Base-by-base conservation (phyloP, 2,113 vertebrate genomes). In the Xiphias gladius region DNA sequence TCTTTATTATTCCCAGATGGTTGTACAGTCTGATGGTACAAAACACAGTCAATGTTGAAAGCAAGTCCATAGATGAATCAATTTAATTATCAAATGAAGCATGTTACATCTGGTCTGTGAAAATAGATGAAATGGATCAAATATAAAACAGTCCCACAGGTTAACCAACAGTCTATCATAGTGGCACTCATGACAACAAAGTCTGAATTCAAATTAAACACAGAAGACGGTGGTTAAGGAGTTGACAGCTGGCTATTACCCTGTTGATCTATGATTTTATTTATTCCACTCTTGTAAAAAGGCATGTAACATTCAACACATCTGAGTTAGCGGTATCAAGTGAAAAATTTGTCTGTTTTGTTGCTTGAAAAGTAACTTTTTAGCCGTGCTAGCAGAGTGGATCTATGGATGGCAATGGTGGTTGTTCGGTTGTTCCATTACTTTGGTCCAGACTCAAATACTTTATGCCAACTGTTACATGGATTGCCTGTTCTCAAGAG, bases 1-100 rank as follows among this genome's bases (percentile, higher is more conserved):
- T 75, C 69, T 86, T 83, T 80, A 82, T 86, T 78, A 76, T 79
- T 73, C 68, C 72, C 84, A 86, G 79, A 87, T 82, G 79, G 22
- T 24, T 0, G 2, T 12, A 9, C 26, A 72, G 26, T 59, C 73
- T 41, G n/a, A 48, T 43, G 0, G 22, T 50, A 71, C 32, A 79
- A 83, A 84, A 78, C 55, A 70, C 35, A 66, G 72, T 79, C 48
- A 24, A 35, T 30, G 19, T 73, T 65, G 39, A 76, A 69, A 78
- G 17, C 39, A 77, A 63, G 22, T 48, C 43, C 17, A 65, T 39
- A 46, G 30, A 74, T 24, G 13, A 68, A 62, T 61, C 13, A 7
- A 62, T 87, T 76, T 65, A n/a, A 69, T 55, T 48, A 55, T 70
- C 41, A 77, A 79, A 28, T 58, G 41, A 67, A 78, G 50, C 32